Base-by-base conservation (phyloP, 2,888 invertebrate species). In the Luperina testacea region DNA sequence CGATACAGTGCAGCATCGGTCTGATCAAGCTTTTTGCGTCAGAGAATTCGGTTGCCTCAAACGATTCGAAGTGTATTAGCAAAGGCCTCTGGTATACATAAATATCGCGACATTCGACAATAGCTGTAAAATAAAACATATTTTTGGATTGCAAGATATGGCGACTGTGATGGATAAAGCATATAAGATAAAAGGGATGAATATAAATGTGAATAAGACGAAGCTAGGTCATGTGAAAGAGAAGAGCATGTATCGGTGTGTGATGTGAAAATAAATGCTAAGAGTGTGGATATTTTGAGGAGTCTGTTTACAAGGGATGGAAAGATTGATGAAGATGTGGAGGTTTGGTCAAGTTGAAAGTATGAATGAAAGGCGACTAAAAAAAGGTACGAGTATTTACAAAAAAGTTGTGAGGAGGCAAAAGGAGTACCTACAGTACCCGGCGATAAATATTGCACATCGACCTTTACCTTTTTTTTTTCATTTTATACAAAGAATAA, bases 61-160 rank as follows among this genome's bases (percentile, higher is more conserved):
- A 97, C 27, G 96, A 97, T 83, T 98, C 98, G 87, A 99, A 97
- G 84, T 98, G 97, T 72, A 95, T 77, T 81, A 97, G 96, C 89
- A 99, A 92, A 1, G 99, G 98, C 88, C 97, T 98, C 89, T 99
- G 96, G 92, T 98, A 98, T 24, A 98, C 96, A 83, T 97, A 98
- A 83, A 99, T 98, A 91, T 99, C 99, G 76, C 98, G 97, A 8
- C 99, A 98, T 95, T 99, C 99, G 2, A 98, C 97, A 70, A 99
- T 97, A 20, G 98, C 98, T 97, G 95, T 83, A 93, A 93, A 48
- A 71, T 63, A 15, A 45, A 76, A 71, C 27, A 53, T 51, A 42
- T 63, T 64, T 42, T 72, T 68, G 24, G 1, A 24, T 57, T 24
- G 11, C 11, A 57, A 57, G 24, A 11, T 24, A 57, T n/a, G 57